Evolutionary conservation across 2,888 invertebrate species (phyloP), one percentile per base, ranked within the genome.

Genomic region (Noctua janthina): DNA sequence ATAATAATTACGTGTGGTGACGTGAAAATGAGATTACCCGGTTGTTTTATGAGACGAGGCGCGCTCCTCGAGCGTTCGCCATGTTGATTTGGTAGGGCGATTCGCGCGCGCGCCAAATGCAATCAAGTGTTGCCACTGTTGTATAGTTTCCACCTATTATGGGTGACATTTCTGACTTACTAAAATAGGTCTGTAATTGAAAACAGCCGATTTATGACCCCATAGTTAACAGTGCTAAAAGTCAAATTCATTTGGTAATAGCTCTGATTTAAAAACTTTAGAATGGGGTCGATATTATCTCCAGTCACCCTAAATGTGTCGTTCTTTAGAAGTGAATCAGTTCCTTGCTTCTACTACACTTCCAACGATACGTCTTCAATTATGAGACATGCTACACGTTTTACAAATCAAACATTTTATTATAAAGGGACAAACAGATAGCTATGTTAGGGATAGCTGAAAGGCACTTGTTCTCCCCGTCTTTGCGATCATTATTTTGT

Each of bases 21-120:
- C 89, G 88, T 90, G 85, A 89, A 87, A 91, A 89, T 87, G 88
- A 88, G 87, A 87, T 88, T 91, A 92, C 90, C 91, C 93, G 92
- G 92, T 87, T 91, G 91, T 91, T 92, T 93, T 92, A 94, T 87
- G 90, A 94, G 91, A 94, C 93, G 93, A 93, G 94, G 93, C 96
- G 95, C 95, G 95, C 95, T 94, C 92, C 88, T 91, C 85, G 93
- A 91, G 91, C 95, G 93, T 90, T 90, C 95, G 96, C 96, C 96
- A 96, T 97, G 93, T 95, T 95, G 94, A 84, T 93, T 95, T 94
- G 93, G 92, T 91, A 92, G 91, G 91, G 88, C 92, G 93, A 92
- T 95, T 95, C 96, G 96, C 96, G 96, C 96, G 96, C 96, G 96
- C 96, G 96, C 96, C 94, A 95, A 96, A 93, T 92, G 91, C 90